These are phyloP conservation scores for Arctopsyche grandis DNA, from an alignment of 1,140 invertebrate species.

Conservation along the genomic window DNA sequence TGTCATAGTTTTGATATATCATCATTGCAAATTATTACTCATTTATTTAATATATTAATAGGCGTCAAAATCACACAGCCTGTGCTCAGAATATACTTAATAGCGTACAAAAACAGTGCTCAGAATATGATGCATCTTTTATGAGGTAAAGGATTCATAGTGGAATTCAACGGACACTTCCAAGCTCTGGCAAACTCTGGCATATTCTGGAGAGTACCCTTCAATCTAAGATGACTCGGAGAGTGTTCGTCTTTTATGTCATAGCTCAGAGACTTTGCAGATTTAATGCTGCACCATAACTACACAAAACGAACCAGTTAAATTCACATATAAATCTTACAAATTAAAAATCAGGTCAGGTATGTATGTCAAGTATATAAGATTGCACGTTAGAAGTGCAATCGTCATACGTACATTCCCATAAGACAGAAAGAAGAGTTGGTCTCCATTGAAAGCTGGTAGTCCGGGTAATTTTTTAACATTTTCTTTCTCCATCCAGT, in stretches of 20 bases:
- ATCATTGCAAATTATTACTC: too few relatives aligned
- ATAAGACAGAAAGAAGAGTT: conserved; percentile 91
- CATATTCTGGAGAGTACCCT: conserved; percentile 86
- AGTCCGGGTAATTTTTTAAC: conserved; percentile 80
- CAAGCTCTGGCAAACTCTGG: conserved; percentile 85
- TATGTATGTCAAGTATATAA: too few relatives aligned
- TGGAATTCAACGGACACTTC: conserved; percentile 76
- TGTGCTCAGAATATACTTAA: too few relatives aligned
- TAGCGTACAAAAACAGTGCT: too few relatives aligned
- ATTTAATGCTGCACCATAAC: conserved; percentile 83
- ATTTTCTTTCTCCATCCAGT: conserved; percentile 71
- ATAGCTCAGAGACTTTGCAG: conserved; percentile 70
- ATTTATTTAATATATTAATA: too few relatives aligned
- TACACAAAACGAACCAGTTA: conserved; percentile 57
- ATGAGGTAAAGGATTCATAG: conserved; percentile 81
- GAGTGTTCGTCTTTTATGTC: conserved; percentile 80
- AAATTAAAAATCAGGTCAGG: conserved; percentile 18
- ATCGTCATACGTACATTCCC: conserved; percentile 81
- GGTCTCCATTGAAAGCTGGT: conserved; percentile 77
- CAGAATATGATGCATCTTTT: conserved; percentile 77
- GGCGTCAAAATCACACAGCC: too few relatives aligned
- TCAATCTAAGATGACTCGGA: conserved; percentile 79
- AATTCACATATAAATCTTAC: conserved; percentile 37
- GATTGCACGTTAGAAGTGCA: too few relatives aligned
- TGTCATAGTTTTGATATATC: too few relatives aligned